Evolutionary conservation across 2,797 vertebrate species (phyloP).

Genomic region (Helarctos malayanus): DNA sequence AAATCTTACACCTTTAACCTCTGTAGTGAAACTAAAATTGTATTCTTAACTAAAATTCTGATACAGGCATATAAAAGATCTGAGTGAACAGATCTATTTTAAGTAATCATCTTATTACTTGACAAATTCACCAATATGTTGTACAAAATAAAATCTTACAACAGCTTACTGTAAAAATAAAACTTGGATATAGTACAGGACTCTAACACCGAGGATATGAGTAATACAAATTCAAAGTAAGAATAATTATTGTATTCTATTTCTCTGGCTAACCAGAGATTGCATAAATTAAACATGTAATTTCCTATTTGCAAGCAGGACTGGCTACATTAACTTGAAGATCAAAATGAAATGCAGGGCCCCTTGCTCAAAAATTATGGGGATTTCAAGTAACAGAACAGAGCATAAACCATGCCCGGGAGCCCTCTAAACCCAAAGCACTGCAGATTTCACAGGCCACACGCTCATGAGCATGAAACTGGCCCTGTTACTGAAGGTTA

Average conservation of each 20-base stretch:
- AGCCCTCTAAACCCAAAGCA: neutral
- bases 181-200: neutral
- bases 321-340: neutral
- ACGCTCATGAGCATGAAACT: neutral
- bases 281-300: neutral
- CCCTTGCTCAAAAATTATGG: neutral
- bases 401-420: neutral
- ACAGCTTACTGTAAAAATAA: constrained; percentile 52
- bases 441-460: neutral
- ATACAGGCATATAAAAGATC: constrained; percentile 46
- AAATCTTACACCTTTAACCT: neutral
- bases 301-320: neutral
- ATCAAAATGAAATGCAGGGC: neutral
- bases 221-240: neutral
- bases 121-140: neutral
- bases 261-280: neutral
- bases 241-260: neutral
- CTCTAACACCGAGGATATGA: neutral
- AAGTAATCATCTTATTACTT: constrained; percentile 55
- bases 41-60: constrained; percentile 53
- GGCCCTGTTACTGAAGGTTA: neutral
- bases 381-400: neutral
- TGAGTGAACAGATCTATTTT: neutral
- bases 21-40: constrained; percentile 60
- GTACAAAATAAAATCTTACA: constrained; percentile 56